Evolutionary conservation across 64 coral and sea anemone species (phyloP), one percentile per base, ranked within the genome.

Genomic region (Stylophora pistillata): DNA sequence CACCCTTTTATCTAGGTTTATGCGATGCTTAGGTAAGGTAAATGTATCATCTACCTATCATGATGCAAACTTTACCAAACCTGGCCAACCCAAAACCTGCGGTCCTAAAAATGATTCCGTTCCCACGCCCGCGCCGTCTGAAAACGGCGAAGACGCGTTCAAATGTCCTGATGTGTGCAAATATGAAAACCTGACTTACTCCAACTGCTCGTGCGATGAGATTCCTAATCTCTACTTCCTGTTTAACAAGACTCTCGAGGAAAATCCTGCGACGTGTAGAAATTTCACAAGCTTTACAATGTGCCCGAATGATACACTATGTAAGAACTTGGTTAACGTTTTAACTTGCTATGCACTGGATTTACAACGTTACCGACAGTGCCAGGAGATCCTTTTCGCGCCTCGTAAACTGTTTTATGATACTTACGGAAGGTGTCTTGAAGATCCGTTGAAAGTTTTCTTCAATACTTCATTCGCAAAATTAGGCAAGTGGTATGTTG

Each of bases 371-470:
- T 79, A 59, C 59, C 15, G 26, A 16, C 14, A 29, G 10, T 79
- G 77, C n/a, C 77, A 14, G 25, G 27, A 5, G 31, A 59, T 59
- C 77, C 27, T 79, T 6, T 30, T 1, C 14, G 26, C 23, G 3
- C 55, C 77, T 0, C 56, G 25, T 20, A 26, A 29, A 11, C 28
- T 79, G 10, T 79, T 79, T 79, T 79, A 79, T 59, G 77, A 56
- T 1, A 79, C 59, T 4, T 79, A 79, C 12, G 77, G 55, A 9
- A 79, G 31, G 18, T 79, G 77, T 25, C 26, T 59, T 17, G 6
- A 79, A 11, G 77, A 79, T 59, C 77, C 77, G 27, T 79, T 79
- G 15, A 79, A 29, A 26, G 77, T 79, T 79, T 79, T 79, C 56
- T 79, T 58, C 55, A 31, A 79, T 5, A n/a, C 13, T 30, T 28